phyloP scores from a whole-genome alignment of 2,888 invertebrate species.

The Brenthis hecate region DNA sequence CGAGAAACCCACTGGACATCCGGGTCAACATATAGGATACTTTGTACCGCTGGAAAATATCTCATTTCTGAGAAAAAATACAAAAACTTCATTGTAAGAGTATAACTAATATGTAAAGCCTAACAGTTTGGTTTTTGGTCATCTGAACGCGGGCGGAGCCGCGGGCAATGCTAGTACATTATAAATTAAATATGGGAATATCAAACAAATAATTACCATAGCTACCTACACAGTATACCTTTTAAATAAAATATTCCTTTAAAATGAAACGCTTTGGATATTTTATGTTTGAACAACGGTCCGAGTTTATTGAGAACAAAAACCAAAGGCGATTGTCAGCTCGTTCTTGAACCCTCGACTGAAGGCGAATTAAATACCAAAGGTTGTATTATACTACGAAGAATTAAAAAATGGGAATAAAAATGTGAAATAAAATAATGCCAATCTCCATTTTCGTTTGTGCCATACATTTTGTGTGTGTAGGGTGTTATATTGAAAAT shows the following conservation, averaged over 20 bases:
- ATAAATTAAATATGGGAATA: neutral
- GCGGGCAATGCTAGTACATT: neutral
- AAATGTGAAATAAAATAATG: no score
- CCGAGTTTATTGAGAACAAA: conserved; percentile 5
- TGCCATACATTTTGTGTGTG: no score
- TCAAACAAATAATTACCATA: conserved; percentile 2
- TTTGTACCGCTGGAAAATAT: no score
- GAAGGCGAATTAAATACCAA: neutral
- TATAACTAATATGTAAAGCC: no score
- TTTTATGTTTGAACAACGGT: conserved; percentile 3
- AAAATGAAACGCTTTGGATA: conserved; percentile 3
- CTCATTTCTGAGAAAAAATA: no score
- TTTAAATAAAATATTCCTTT: conserved; percentile 5
- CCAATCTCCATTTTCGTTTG: no score
- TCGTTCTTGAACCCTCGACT: neutral
- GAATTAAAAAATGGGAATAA: neutral
- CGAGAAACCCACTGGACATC: no score
- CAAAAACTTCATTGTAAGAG: no score
- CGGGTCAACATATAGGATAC: no score
- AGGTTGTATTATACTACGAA: neutral
- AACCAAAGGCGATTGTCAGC: conserved; percentile 1
- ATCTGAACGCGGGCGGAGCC: no score
- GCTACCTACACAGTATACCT: conserved; percentile 5
- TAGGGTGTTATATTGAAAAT: no score
- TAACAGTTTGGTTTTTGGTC: no score